Base-by-base conservation (phyloP, 2,888 invertebrate genomes). In the Lycaena phlaeas region DNA sequence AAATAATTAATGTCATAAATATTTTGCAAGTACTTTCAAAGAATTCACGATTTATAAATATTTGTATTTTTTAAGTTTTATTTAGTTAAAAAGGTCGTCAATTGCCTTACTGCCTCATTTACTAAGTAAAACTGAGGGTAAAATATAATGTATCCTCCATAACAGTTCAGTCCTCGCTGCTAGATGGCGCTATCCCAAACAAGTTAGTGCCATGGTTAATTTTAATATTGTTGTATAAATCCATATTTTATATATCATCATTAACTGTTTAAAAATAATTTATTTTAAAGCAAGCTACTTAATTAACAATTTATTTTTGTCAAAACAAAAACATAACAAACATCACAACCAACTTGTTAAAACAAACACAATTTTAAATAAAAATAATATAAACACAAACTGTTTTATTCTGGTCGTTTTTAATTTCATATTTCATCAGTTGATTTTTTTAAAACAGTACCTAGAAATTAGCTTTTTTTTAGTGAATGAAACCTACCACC, bases 371-470 rank as follows among this genome's bases (percentile, higher is more conserved):
- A 73, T 68, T 65, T 65, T 65, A 64, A 69, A 67, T 69, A 63
- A 76, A 76, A 69, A 48, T 68, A 70, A 69, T 51, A 59, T 61
- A 60, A 72, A 71, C 68, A 65, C 61, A 44, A 59, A 51, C 56
- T 55, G 59, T 75, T 76, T 76, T 71, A 73, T 70, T 77, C 57
- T 61, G 51, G 25, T 27, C 9, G n/a, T n/a, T n/a, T n/a, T n/a
- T n/a, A n/a, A n/a, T 40, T 27, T 25, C n/a, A n/a, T n/a, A n/a
- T 15, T 17, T 14, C 28, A 27, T 12, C 10, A 27, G 28, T 27
- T 37, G 27, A 31, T 15, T 18, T 31, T 29, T 7, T 17, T 17
- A 3, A 38, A 18, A 15, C 1, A 11, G n/a, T n/a, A 29, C n/a
- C 26, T 14, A 14, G 14, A n/a, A 10, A 9, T n/a, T 14, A 14